phyloP scores from a whole-genome alignment of 2,797 vertebrate genomes.

The Petrocephalus schoutedeni region DNA sequence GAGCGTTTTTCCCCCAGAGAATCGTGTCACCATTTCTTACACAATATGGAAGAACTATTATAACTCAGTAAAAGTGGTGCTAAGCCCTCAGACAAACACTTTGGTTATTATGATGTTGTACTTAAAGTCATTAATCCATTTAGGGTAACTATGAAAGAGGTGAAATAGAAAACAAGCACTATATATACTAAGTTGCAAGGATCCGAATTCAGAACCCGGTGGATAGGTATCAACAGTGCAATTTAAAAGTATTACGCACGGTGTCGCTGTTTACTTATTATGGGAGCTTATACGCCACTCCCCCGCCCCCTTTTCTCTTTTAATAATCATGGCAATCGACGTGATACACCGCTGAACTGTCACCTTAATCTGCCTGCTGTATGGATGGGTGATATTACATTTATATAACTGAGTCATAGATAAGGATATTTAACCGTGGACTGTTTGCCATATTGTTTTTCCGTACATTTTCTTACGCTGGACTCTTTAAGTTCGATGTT shows the following conservation, averaged over 20 bases:
- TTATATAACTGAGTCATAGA: neutral
- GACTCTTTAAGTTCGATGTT: neutral
- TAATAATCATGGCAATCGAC: neutral
- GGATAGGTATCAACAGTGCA: neutral
- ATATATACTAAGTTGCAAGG: neutral
- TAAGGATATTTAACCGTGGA: neutral
- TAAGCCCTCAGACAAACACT: neutral
- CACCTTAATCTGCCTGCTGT: neutral
- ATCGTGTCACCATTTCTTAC: neutral
- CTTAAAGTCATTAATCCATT: neutral
- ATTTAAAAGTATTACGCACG: neutral
- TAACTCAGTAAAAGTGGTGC: neutral
- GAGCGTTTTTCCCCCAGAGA: too few species aligned
- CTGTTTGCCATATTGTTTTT: neutral
- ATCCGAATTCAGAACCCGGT: neutral
- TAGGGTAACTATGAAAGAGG: neutral
- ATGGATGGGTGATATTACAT: neutral
- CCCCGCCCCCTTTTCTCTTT: neutral
- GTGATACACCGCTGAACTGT: neutral
- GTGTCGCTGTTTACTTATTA: neutral
- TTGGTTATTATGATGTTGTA: neutral
- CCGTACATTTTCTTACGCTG: neutral
- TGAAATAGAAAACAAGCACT: neutral
- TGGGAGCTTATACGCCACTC: neutral
- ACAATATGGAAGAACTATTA: neutral